These are phyloP conservation scores for Mystacornis crossleyi DNA, from an alignment of 2,113 vertebrate genomes.

Conservation along the genomic window DNA sequence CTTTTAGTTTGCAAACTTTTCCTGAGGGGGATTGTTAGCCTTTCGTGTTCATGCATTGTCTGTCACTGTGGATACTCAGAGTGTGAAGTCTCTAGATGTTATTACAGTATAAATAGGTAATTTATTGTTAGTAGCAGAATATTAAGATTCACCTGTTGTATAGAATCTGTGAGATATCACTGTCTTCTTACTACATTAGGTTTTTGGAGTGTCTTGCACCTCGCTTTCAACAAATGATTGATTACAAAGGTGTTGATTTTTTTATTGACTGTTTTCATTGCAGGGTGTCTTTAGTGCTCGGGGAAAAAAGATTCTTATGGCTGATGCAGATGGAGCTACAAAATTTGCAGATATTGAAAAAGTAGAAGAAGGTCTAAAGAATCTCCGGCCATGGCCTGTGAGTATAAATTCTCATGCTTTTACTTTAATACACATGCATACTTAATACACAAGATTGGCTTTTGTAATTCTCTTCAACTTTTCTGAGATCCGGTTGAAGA, in stretches of 20 bases:
- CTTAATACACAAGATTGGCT: neutral
- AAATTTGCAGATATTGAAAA: slow-evolving; percentile 93
- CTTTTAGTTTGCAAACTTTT: neutral
- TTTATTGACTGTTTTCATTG: neutral
- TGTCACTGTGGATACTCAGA: neutral
- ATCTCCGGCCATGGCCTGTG: slow-evolving; percentile 85
- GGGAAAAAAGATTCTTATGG: slow-evolving; percentile 90
- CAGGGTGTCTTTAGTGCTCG: slow-evolving; percentile 91
- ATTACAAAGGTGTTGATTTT: neutral
- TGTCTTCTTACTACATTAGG: neutral
- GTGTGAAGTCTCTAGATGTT: neutral
- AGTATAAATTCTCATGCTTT: slow-evolving; percentile 30
- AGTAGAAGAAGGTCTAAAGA: slow-evolving; percentile 85
- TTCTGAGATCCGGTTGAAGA: neutral
- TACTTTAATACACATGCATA: neutral
- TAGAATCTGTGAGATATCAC: neutral
- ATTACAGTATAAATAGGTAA: neutral
- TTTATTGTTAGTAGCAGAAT: neutral
- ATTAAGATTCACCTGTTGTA: neutral
- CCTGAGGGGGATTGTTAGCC: neutral
- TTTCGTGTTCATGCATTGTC: neutral
- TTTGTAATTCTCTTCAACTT: neutral
- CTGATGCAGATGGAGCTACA: slow-evolving; percentile 96
- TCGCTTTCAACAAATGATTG: neutral
- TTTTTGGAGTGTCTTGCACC: neutral